These are phyloP conservation scores for Sitophilus oryzae DNA, from an alignment of 1,140 invertebrate genomes.

Conservation along the genomic window DNA sequence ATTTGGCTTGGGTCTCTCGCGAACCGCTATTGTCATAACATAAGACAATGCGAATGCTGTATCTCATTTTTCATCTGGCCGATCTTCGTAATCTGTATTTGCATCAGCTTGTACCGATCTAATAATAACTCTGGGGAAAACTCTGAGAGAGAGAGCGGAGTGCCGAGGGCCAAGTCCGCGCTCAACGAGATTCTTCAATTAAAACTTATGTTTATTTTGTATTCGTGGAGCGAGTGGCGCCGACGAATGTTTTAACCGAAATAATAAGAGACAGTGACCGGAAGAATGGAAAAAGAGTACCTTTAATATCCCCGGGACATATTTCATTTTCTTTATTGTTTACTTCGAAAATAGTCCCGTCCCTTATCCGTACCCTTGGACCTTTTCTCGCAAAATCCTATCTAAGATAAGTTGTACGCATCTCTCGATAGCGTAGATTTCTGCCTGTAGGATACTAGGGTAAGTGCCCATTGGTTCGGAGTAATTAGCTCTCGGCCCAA, in stretches of 20 bases:
- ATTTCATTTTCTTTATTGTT: constrained; percentile 22
- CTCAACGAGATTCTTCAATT: constrained; percentile 47
- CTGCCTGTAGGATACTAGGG: no score
- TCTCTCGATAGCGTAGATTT: no score
- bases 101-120: constrained; percentile 47
- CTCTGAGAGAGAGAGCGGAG: constrained; percentile 17
- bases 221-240: constrained; percentile 41
- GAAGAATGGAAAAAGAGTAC: constrained; percentile 33
- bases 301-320: constrained; percentile 13
- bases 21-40: constrained; percentile 46
- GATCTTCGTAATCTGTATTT: constrained; percentile 48
- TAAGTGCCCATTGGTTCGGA: no score
- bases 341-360: constrained; percentile 16
- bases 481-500: no score
- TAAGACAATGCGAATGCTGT: constrained; percentile 46
- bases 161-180: constrained; percentile 29
- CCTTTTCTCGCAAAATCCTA: not conserved
- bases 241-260: constrained; percentile 45
- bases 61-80: constrained; percentile 47
- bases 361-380: not conserved
- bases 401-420: no score
- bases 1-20: constrained; percentile 44
- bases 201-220: constrained; percentile 49
- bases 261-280: constrained; percentile 46
- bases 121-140: constrained; percentile 46